Evolutionary conservation across 1,140 invertebrate species (phyloP).

Genomic region (Cotesia vestalis): DNA sequence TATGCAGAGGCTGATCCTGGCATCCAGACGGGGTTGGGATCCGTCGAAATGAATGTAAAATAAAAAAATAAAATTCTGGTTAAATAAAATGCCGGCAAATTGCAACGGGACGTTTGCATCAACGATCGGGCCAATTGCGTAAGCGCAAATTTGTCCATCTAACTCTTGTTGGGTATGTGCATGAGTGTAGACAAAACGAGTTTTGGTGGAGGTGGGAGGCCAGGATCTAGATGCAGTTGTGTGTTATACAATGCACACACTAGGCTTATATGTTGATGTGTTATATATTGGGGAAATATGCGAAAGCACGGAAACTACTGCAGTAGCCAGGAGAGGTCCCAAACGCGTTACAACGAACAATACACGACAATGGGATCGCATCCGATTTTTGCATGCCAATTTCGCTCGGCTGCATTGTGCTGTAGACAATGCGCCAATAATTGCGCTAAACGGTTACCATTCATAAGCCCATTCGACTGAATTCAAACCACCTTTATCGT

Average conservation of each 20-base stretch:
- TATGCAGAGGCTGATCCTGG: not conserved
- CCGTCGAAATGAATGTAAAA: not conserved
- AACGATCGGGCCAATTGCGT: slow-evolving; percentile 40
- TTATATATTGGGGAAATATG: slow-evolving; percentile 31
- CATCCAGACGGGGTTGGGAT: too few relatives aligned
- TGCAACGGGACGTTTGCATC: slow-evolving; percentile 32
- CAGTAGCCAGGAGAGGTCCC: not conserved
- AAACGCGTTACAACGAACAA: slow-evolving; percentile 54
- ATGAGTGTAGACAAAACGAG: not conserved
- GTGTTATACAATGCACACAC: slow-evolving; percentile 7
- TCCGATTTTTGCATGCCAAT: slow-evolving; percentile 67
- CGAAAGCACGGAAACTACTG: slow-evolving; percentile 38
- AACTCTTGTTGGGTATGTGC: not conserved
- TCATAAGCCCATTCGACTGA: slow-evolving; percentile 63
- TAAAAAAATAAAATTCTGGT: not conserved
- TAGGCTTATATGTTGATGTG: not conserved
- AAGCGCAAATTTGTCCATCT: not conserved
- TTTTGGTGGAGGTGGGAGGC: not conserved
- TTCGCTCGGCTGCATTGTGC: slow-evolving; percentile 60
- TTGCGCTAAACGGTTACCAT: slow-evolving; percentile 65
- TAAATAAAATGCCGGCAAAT: slow-evolving; percentile 12
- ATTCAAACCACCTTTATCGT: slow-evolving; percentile 63
- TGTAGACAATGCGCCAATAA: slow-evolving; percentile 66
- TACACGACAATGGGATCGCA: slow-evolving; percentile 63
- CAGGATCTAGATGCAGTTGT: not conserved